A percentile compares a stretch with the other conserved stretches of the same genome.
Evolutionary conservation across 2,113 vertebrate species (phyloP).

Genomic region (Lycocorax pyrrhopterus): DNA sequence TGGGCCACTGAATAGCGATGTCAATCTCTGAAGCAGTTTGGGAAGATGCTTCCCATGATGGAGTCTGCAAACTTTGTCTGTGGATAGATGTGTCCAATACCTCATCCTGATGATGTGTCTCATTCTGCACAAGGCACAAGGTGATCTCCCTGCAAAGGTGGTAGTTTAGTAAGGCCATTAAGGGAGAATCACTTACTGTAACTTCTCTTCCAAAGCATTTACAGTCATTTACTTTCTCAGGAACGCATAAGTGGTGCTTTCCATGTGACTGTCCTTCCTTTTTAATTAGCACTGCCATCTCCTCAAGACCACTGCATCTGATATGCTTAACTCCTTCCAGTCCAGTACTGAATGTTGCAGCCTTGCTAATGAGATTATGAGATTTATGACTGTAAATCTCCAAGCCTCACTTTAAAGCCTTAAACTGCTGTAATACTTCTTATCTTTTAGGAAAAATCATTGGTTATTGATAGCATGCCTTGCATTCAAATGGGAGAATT

Average conservation of each 20-base stretch:
- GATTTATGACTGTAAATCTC: constrained; percentile 15
- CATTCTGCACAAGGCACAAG: neutral
- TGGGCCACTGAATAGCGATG: neutral
- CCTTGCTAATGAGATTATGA: constrained; percentile 3
- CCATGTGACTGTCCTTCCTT: neutral
- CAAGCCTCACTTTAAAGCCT: constrained; percentile 6
- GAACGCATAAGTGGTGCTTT: neutral
- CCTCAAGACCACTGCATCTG: neutral
- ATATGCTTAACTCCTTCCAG: constrained; percentile 1
- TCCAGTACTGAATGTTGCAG: neutral
- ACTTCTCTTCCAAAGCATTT: neutral
- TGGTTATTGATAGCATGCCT: neutral
- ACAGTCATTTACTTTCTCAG: neutral
- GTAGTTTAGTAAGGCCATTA: neutral
- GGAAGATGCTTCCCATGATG: neutral
- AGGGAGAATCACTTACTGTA: neutral
- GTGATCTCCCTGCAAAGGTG: neutral
- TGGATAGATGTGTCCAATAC: too few species aligned
- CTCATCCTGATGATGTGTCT: neutral
- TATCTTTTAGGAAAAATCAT: neutral
- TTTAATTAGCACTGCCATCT: neutral
- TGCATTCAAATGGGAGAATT: neutral
- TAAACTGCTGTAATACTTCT: constrained; percentile 6
- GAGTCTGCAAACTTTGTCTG: neutral
- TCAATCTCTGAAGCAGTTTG: neutral